These are phyloP conservation scores for Spea hammondii DNA, from an alignment of 2,797 vertebrate genomes.

Conservation along the genomic window DNA sequence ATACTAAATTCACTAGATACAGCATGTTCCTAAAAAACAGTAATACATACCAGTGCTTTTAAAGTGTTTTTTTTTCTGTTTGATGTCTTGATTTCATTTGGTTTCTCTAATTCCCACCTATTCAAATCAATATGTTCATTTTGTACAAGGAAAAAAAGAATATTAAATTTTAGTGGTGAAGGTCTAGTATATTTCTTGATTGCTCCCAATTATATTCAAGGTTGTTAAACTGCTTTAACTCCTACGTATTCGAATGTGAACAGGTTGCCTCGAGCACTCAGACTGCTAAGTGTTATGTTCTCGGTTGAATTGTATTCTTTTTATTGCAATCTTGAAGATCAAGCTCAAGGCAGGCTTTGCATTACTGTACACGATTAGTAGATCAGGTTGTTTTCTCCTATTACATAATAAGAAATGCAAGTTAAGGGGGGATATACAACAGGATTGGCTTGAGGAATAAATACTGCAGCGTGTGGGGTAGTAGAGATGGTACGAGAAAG, in stretches of 20 bases:
- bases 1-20: background rate
- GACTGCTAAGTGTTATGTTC: background rate
- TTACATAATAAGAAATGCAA: background rate
- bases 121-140: slow-evolving; percentile 35
- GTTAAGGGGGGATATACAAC: background rate
- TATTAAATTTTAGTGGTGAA: slow-evolving; percentile 29
- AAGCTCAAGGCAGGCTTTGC: background rate
- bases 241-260: slow-evolving; percentile 13
- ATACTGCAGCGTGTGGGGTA: no score
- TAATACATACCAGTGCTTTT: background rate
- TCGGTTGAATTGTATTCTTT: slow-evolving; percentile 5
- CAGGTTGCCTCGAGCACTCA: slow-evolving; percentile 30
- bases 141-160: slow-evolving; percentile 21
- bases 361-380: background rate
- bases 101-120: background rate
- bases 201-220: slow-evolving; percentile 19
- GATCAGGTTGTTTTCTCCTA: background rate
- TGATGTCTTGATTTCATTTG: slow-evolving; percentile 6
- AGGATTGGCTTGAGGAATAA: no score
- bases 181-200: slow-evolving; percentile 13
- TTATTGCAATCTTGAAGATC: background rate
- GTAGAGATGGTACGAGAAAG: no score
- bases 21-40: background rate
- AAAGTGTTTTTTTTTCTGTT: background rate
- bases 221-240: slow-evolving; percentile 25